These are phyloP conservation scores for Cataglyphis albicans DNA, from an alignment of 2,888 invertebrate species.

Conservation along the genomic window DNA sequence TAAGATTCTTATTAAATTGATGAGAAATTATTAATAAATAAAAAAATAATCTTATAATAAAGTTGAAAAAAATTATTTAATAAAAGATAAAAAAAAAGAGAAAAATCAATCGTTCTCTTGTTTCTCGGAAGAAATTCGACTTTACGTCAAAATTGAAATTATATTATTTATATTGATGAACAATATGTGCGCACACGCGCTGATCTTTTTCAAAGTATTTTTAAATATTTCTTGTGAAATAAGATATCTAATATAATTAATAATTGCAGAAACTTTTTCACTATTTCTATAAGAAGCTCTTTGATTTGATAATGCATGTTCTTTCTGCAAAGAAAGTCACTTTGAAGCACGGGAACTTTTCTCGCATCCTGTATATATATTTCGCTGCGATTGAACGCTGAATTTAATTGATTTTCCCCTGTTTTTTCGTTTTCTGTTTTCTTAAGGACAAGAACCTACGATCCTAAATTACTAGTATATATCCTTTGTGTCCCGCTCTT, in stretches of 20 bases:
- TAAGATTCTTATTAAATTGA: not conserved
- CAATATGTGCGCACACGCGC: not conserved
- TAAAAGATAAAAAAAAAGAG: not conserved
- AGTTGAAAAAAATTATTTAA: not conserved
- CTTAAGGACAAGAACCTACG: conserved; percentile 33
- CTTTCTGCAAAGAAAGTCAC: conserved; percentile 7
- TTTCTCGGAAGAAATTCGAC: not conserved
- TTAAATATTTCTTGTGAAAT: not conserved
- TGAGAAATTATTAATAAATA: not conserved
- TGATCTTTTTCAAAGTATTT: not conserved
- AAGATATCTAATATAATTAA: not conserved
- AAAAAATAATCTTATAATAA: not conserved
- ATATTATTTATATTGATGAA: not conserved
- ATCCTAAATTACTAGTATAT: conserved; percentile 14
- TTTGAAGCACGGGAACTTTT: conserved; percentile 24
- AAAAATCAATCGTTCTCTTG: not conserved
- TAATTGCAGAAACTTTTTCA: not conserved
- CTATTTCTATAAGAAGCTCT: not conserved
- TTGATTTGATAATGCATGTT: not conserved
- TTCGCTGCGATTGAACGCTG: conserved; percentile 80
- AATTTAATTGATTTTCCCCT: conserved; percentile 74
- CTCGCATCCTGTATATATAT: conserved; percentile 69
- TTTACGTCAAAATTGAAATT: not conserved
- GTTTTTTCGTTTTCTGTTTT: conserved; percentile 52
- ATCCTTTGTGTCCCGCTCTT: conserved; percentile 23